Evolutionary conservation across 1,140 invertebrate genomes (phyloP).

Genomic region (Xylocopa sonorina): DNA sequence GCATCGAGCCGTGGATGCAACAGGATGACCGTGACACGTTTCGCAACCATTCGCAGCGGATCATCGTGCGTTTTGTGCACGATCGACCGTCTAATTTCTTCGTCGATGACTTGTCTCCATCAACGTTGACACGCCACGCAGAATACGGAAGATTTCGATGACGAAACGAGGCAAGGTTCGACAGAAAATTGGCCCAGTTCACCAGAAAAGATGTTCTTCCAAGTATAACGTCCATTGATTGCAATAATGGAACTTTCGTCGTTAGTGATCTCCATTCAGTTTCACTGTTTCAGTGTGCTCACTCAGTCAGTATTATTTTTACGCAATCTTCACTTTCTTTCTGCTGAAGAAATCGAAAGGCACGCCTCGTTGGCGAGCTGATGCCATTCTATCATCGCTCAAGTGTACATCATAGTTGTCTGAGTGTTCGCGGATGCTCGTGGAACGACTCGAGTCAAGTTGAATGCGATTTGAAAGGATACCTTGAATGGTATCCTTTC

Average conservation of each 20-base stretch:
- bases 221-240: neutral
- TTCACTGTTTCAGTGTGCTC: neutral
- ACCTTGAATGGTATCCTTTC: too few species aligned
- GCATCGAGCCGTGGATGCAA: constrained; percentile 67
- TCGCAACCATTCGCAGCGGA: too few species aligned
- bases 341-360: neutral
- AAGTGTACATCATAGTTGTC: too few species aligned
- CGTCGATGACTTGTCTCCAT: too few species aligned
- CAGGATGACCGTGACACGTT: constrained; percentile 74
- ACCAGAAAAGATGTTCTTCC: too few species aligned
- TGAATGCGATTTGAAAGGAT: too few species aligned
- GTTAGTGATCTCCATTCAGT: neutral
- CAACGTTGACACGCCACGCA: too few species aligned
- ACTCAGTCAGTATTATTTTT: neutral
- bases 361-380: neutral
- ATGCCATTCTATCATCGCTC: neutral
- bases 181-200: too few species aligned
- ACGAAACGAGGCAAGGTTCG: too few species aligned
- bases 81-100: neutral
- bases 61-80: neutral
- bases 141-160: too few species aligned
- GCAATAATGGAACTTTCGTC: neutral
- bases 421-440: too few species aligned
- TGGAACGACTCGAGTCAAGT: too few species aligned
- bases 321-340: neutral